Conservation (phyloP, 2,888 invertebrate species). For the Lasioglossum calceatum region DNA sequence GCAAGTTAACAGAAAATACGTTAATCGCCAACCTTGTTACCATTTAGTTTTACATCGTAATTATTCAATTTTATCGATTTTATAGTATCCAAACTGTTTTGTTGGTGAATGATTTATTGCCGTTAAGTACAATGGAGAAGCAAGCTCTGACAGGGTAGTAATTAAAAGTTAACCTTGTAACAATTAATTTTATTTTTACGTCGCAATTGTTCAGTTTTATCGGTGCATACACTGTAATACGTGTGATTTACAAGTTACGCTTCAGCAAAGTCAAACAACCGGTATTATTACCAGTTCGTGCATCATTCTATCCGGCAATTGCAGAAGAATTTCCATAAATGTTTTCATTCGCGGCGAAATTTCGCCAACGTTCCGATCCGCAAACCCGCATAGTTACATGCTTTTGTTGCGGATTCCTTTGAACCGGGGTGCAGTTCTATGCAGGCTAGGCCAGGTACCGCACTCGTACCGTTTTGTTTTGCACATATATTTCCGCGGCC, state of each 20-base stretch:
- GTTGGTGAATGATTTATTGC: not conserved
- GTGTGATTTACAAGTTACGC: too few species aligned
- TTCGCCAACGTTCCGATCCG: not conserved
- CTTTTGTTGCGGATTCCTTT: not conserved
- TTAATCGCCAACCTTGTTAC: not conserved
- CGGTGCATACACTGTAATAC: not conserved
- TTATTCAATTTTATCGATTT: not conserved
- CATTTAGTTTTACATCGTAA: not conserved
- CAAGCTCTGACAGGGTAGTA: not conserved
- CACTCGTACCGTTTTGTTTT: constrained; percentile 18
- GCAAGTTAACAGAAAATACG: not conserved
- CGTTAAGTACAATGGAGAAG: not conserved
- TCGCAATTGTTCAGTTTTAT: not conserved
- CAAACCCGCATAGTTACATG: not conserved
- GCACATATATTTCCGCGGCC: constrained; percentile 24
- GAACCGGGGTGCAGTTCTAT: constrained; percentile 3
- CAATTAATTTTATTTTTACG: not conserved
- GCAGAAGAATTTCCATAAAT: not conserved
- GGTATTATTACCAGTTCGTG: not conserved
- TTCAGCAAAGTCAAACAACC: not conserved
- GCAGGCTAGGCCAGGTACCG: not conserved
- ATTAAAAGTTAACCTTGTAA: not conserved
- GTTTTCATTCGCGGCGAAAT: not conserved
- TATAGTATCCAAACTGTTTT: not conserved
- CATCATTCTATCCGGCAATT: not conserved